Evolutionary conservation across 2,797 vertebrate genomes (phyloP), one percentile per base, ranked within the genome.

Genomic region (Trachops cirrhosus): DNA sequence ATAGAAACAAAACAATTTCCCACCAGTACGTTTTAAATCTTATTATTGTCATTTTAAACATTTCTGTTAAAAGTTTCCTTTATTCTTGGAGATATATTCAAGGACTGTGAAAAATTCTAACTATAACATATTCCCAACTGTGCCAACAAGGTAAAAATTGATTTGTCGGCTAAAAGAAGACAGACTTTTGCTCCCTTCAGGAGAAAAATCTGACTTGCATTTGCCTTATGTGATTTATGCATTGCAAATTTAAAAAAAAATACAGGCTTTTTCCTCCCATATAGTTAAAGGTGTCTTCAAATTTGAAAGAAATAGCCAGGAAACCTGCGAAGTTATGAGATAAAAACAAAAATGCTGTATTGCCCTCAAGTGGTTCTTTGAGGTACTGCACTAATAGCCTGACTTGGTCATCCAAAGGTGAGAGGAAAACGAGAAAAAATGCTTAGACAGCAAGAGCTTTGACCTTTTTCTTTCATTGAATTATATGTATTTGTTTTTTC

Each of bases 281-380:
- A 86, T 85, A 88, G 93, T 96, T 96, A 94, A 96, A 94, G 54
- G 34, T 50, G 71, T 37, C 79, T 94, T 96, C 68, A 97, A 85
- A 92, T 96, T 93, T 94, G 77, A 92, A 95, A 90, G 86, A 85
- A 95, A 89, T 26, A 12, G 77, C 29, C 18, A 92, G 68, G 83
- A 93, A 92, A 94, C 75, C 59, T 54, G 32, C 18, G 6, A 46
- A 68, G 74, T 34, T 16, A 1, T 50, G 10, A 21, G 2, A 18
- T 6, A 73, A 86, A 98, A 95, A 89, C 74, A 48, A 59, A 87
- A 52, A 97, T 97, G 79, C 91, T 88, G 37, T 95, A 98, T 79
- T 98, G 98, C 98, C 98, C 98, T 82, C 98, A 97, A 94, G 98
- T 97, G 98, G 95, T 75, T 32, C 4, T 7, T 52, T 70, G 93